Conservation (phyloP, 1,140 invertebrate genomes). For the Andricus grossulariae region DNA sequence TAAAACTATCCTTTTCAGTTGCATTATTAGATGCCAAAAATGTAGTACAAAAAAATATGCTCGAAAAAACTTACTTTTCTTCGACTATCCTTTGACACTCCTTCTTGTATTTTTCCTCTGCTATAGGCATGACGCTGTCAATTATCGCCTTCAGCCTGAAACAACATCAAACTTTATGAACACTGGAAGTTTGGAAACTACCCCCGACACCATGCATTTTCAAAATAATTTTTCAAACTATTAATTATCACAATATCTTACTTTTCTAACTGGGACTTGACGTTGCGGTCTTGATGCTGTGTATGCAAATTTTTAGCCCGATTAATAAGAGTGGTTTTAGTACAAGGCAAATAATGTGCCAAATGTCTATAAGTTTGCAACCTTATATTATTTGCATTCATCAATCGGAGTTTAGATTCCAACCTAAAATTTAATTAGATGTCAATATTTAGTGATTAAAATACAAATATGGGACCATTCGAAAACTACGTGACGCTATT, state of each 20-base stretch:
- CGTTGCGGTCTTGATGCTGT: slow-evolving; percentile 78
- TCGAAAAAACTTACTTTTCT: slow-evolving; percentile 75
- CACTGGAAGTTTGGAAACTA: slow-evolving; percentile 37
- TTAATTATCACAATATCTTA: slow-evolving; percentile 50
- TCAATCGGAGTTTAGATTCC: slow-evolving; percentile 77
- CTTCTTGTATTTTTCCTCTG: slow-evolving; percentile 78
- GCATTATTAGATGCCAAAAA: no score
- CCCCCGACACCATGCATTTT: slow-evolving; percentile 23
- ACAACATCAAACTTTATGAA: slow-evolving; percentile 45
- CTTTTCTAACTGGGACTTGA: slow-evolving; percentile 76
- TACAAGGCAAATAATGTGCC: slow-evolving; percentile 80
- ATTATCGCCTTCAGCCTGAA: slow-evolving; percentile 77
- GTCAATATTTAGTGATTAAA: slow-evolving; percentile 36
- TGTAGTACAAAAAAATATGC: neutral
- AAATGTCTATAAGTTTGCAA: slow-evolving; percentile 80
- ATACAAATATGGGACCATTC: neutral
- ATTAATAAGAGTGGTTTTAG: slow-evolving; percentile 82
- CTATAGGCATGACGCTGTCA: slow-evolving; percentile 77
- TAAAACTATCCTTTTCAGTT: no score
- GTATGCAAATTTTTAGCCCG: slow-evolving; percentile 81
- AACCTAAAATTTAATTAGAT: slow-evolving; percentile 75
- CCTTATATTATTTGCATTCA: slow-evolving; percentile 70
- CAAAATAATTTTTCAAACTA: slow-evolving; percentile 31
- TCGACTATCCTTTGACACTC: slow-evolving; percentile 77
- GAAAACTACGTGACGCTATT: no score